Evolutionary conservation across 1,140 invertebrate genomes (phyloP), one percentile per base, ranked within the genome.

Genomic region (Aphaenogaster floridana): DNA sequence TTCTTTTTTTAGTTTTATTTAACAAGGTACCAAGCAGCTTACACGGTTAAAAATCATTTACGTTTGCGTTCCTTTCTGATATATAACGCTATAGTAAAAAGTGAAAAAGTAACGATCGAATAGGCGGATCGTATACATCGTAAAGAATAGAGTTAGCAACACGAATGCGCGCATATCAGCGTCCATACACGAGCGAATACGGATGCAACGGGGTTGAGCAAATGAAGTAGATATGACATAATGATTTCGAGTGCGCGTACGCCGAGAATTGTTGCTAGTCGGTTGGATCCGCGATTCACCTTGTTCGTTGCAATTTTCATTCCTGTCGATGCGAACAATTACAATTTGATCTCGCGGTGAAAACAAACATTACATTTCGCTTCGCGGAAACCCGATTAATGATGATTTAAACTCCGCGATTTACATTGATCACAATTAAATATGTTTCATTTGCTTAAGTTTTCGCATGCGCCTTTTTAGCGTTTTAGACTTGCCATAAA

Each of bases 171-270:
- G 57, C 63, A 59, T 59, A 68, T n/a, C 79, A 78, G 36, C 88
- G 57, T 57, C 36, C 59, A 68, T 69, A 50, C 52, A 69, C 52
- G 52, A 45, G 15, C 84, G 86, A 57, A 68, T 86, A 88, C 80
- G 76, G 42, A 63, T 86, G 86, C 86, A 83, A 88, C 74, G 81
- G 81, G 86, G 87, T 88, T 89, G 90, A 86, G 91, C 88, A 89
- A 91, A 89, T 91, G 90, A 91, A 88, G 90, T 91, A 84, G 90
- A 91, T 91, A 89, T 89, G 90, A 89, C 90, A 89, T 91, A 91
- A 91, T 91, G 90, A 91, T 91, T 91, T 91, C 64, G 89, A 91
- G 90, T 89, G 85, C 66, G 64, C 76, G 90, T 71, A 74, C 66
- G 63, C 66, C 71, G 78, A 76, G 78, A 88, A 84, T 89, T 74